Conservation (phyloP, 1,140 invertebrate genomes). For the Meloidogyne hapla region DNA sequence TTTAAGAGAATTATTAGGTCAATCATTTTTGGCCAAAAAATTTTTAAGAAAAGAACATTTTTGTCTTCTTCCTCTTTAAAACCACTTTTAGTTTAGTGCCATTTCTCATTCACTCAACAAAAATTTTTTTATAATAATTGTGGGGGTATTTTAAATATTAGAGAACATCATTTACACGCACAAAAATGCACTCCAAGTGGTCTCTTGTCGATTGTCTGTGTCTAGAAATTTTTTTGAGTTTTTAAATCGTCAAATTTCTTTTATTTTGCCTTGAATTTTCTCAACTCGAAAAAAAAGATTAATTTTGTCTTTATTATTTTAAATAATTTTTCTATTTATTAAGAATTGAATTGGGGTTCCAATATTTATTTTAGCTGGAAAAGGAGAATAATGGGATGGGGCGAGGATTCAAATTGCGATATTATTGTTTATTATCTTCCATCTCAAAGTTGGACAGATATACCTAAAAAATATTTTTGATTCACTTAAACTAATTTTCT, state of each 20-base stretch:
- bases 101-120: background rate
- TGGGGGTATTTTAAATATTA: background rate
- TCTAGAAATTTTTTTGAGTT: background rate
- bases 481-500: no score
- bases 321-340: no score
- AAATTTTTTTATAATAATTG: background rate
- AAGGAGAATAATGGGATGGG: no score
- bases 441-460: no score
- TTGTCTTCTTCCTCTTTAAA: background rate
- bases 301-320: no score
- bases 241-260: background rate
- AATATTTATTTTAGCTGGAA: no score
- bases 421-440: no score
- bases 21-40: conserved; percentile 3
- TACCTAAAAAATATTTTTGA: no score
- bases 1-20: background rate
- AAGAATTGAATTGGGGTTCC: no score
- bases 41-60: background rate
- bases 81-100: background rate
- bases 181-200: background rate
- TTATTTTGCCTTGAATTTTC: no score
- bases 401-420: no score
- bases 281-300: no score
- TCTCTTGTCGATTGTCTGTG: background rate
- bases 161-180: background rate